Conservation (phyloP, 1,140 invertebrate genomes). For the Ladona fulva region DNA sequence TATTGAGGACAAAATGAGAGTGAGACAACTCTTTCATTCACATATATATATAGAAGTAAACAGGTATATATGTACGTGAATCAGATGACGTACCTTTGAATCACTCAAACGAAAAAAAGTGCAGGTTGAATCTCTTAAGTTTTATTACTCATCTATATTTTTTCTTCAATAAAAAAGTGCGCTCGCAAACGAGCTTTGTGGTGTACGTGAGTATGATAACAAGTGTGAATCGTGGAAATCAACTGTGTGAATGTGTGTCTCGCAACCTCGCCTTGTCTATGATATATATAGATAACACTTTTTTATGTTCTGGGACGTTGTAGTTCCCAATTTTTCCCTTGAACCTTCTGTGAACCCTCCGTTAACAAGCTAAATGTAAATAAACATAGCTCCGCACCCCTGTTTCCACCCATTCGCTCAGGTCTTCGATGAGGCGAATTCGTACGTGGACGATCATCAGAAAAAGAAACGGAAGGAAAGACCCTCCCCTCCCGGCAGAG, state of each 20-base stretch:
- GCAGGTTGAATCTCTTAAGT: not conserved
- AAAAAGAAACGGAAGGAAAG: too few species aligned
- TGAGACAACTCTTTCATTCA: too few species aligned
- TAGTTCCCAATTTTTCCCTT: not conserved
- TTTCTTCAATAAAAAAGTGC: not conserved
- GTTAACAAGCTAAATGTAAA: not conserved
- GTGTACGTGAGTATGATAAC: not conserved
- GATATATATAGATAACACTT: slow-evolving; percentile 7
- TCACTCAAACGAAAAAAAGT: not conserved
- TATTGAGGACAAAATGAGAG: too few species aligned
- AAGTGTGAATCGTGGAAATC: not conserved
- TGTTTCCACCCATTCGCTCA: too few species aligned
- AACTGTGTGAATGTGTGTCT: not conserved
- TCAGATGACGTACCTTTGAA: not conserved
- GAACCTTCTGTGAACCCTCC: not conserved
- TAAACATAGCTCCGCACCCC: too few species aligned
- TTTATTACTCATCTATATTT: not conserved
- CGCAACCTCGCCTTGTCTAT: slow-evolving; percentile 2
- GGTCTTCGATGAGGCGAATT: too few species aligned
- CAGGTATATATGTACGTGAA: not conserved
- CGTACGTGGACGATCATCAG: too few species aligned
- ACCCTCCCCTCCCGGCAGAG: too few species aligned
- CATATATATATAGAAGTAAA: too few species aligned
- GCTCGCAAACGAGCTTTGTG: not conserved
- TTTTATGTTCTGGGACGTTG: slow-evolving; percentile 5